Percentiles rank a stretch among this genome's conserved stretches.
phyloP scores from a whole-genome alignment of 2,888 invertebrate species.

The Phasia obesa region DNA sequence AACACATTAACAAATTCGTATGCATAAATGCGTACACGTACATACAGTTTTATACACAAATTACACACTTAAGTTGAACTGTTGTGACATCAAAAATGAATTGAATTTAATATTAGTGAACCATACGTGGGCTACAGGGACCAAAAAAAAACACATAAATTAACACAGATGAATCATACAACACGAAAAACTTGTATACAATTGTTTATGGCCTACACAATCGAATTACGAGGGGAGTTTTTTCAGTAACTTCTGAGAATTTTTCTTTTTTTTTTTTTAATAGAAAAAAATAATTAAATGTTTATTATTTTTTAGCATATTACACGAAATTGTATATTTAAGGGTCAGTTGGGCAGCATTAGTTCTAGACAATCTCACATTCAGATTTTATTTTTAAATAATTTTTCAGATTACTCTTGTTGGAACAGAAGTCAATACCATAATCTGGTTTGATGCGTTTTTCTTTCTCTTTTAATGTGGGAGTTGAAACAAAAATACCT shows the following conservation, averaged over 20 bases:
- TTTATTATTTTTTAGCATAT: too few relatives aligned
- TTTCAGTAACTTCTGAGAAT: not conserved
- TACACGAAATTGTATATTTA: too few relatives aligned
- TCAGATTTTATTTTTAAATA: not conserved
- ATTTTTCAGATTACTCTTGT: not conserved
- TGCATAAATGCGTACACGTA: not conserved
- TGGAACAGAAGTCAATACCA: slow-evolving; percentile 23
- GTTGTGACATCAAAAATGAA: slow-evolving; percentile 61
- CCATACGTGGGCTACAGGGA: slow-evolving; percentile 25
- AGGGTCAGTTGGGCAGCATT: too few relatives aligned
- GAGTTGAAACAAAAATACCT: not conserved
- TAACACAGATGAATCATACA: slow-evolving; percentile 28
- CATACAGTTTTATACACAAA: slow-evolving; percentile 16
- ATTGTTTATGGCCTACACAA: not conserved
- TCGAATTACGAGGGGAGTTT: not conserved
- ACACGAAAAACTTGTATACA: not conserved
- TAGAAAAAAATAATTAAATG: too few relatives aligned
- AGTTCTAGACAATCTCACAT: too few relatives aligned
- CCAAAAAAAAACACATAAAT: not conserved
- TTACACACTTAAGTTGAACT: slow-evolving; percentile 25
- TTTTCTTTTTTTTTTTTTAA: too few relatives aligned
- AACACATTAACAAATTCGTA: not conserved
- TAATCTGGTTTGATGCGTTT: slow-evolving; percentile 5
- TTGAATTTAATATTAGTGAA: slow-evolving; percentile 57
- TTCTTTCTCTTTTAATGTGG: not conserved